Evolutionary conservation across 2,113 vertebrate species (phyloP), one percentile per base, ranked within the genome.

Genomic region (Recurvirostra avosetta): DNA sequence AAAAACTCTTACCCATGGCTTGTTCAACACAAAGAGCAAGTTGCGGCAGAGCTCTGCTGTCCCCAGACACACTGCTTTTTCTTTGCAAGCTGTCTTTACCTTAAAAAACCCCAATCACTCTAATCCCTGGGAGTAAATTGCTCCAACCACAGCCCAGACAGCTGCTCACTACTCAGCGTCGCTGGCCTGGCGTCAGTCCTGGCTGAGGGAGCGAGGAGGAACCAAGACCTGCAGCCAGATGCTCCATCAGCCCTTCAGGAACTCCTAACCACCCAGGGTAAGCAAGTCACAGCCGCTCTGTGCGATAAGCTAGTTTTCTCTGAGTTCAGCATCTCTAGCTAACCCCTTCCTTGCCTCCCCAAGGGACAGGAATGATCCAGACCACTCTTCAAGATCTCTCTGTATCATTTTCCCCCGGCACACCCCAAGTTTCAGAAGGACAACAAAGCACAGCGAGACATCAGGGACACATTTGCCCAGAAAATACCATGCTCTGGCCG

Each of bases 61-160:
- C 87, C 43, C 93, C 73, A 85, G 77, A 79, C 92, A 83, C 3
- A 2, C 50, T 77, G 45, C 50, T 83, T 71, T 67, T 80, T 11
- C 71, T 90, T 82, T 63, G 38, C 62, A 79, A 67, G 66, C 63
- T 82, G 58, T 80, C 85, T 93, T 96, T 83, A 88, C 85, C 92
- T 90, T 47, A 95, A 83, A 73, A 94, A 90, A 76, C 90, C 72
- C 68, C 41, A 77, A 83, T 86, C 79, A 83, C 63, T 95, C 85
- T 70, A 67, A 86, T 71, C 38, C 86, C 71, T 55, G 41, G 58
- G 65, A 96, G 72, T 43, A 38, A 93, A 86, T 7, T 59, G 82
- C 56, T 92, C 80, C 86, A 89, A 6, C 7, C 41, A 38, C 38
- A 94, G 91, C 82, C 59, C 86, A 92, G 91, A 86, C 92, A 94